phyloP scores from a whole-genome alignment of 1,140 invertebrate species.

The Cydia pomonella region DNA sequence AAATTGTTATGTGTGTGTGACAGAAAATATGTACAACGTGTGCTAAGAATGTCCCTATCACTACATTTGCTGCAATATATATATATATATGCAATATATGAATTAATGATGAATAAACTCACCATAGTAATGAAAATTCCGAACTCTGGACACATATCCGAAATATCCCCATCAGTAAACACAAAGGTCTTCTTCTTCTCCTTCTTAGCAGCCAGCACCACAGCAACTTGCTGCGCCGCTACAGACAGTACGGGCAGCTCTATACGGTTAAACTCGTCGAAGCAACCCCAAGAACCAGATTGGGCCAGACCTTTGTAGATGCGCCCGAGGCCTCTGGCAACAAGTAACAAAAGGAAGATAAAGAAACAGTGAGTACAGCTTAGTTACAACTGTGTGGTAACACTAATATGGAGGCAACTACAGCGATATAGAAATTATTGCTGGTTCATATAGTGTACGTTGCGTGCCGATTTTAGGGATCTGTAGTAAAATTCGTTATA shows the following conservation, averaged over 20 bases:
- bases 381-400: too few relatives aligned
- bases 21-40: too few relatives aligned
- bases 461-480: too few relatives aligned
- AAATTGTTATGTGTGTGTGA: too few relatives aligned
- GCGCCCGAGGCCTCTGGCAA: conserved; percentile 90
- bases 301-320: conserved; percentile 96
- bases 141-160: conserved; percentile 97
- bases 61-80: too few relatives aligned
- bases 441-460: too few relatives aligned
- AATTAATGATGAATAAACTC: conserved; percentile 40
- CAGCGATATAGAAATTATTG: too few relatives aligned
- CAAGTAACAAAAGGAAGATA: conserved; percentile 16
- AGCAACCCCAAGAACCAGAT: conserved; percentile 98
- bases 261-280: conserved; percentile 98
- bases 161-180: conserved; percentile 96
- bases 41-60: too few relatives aligned
- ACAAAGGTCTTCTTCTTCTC: conserved; percentile 95
- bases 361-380: neutral
- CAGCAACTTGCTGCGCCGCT: conserved; percentile 97
- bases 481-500: too few relatives aligned
- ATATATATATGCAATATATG: neutral
- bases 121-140: conserved; percentile 99
- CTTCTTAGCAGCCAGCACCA: conserved; percentile 94
- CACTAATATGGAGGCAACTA: too few relatives aligned
- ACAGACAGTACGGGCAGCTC: conserved; percentile 96